Base-by-base conservation (phyloP, 2,888 invertebrate genomes). In the Chloroclysta siterata region DNA sequence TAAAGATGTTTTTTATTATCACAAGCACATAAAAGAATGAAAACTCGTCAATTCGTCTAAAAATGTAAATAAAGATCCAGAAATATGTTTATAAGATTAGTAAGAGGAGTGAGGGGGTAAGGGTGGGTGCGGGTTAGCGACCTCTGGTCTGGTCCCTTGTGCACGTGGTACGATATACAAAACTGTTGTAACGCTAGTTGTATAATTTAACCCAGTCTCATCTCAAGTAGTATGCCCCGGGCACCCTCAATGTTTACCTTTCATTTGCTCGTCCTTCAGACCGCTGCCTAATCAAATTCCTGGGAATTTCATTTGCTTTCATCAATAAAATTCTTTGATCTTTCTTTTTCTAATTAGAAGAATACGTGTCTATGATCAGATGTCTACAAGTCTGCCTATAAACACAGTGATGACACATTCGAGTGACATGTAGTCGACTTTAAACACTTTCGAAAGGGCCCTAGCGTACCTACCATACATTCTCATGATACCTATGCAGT, bases 221-320 rank as follows among this genome's bases (percentile, higher is more conserved):
- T 70, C 68, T 65, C 67, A 51, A 56, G 63, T 63, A 62, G 42
- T 62, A 63, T 65, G 62, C 72, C 66, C 58, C 66, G 69, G 67
- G 70, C 69, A 61, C 72, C 71, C 73, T 70, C 72, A 69, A 72
- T 83, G 80, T 83, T 82, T 81, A 78, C 77, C 64, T 82, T 80
- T 80, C 73, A 79, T 81, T 80, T 76, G 70, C 72, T 75, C 75
- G 73, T 73, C 74, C 70, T 73, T 72, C 68, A 67, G 63, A 64
- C 63, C 71, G 55, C 65, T 63, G 47, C 74, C 68, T 75, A 75
- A 75, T 68, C 66, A 51, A 61, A 68, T 70, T 67, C 68, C 58
- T 65, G 63, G 54, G 65, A 70, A 66, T 68, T 71, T 48, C n/a
- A 47, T 68, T 63, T 47, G 41, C 53, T 55, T 58, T 60, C 50